Conservation (phyloP, 1,140 invertebrate species). For the Drosophila punjabiensis region DNA sequence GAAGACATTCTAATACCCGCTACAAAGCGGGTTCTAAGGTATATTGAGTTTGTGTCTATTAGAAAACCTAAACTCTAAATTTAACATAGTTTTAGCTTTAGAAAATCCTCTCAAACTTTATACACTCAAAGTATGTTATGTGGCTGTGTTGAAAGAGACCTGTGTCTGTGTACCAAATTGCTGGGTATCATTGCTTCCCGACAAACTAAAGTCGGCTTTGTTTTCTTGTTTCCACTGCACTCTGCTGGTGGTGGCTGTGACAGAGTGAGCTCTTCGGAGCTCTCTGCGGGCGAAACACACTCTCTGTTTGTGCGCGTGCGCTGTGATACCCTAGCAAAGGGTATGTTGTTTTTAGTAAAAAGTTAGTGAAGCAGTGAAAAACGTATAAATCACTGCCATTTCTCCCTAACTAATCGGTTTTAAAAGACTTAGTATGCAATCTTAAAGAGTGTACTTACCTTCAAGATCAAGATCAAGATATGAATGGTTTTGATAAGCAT, state of each 20-base stretch:
- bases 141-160: not conserved
- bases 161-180: not conserved
- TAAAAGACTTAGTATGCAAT: not conserved
- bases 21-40: not conserved
- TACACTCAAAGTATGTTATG: not conserved
- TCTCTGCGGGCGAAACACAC: not conserved
- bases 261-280: not conserved
- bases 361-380: not conserved
- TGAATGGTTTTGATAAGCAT: no score
- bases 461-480: no score
- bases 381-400: not conserved
- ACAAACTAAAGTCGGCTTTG: not conserved
- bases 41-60: not conserved
- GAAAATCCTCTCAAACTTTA: not conserved
- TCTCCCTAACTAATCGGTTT: not conserved
- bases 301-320: conserved; percentile 9
- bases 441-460: not conserved
- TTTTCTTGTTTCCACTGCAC: conserved; percentile 8
- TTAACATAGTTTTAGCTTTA: not conserved
- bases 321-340: not conserved
- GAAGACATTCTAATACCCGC: conserved; percentile 9
- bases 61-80: not conserved
- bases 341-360: not conserved
- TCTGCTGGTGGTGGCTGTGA: conserved; percentile 12
- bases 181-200: conserved; percentile 3